Conservation (phyloP, 2,888 invertebrate species). For the Drosophila formosana region DNA sequence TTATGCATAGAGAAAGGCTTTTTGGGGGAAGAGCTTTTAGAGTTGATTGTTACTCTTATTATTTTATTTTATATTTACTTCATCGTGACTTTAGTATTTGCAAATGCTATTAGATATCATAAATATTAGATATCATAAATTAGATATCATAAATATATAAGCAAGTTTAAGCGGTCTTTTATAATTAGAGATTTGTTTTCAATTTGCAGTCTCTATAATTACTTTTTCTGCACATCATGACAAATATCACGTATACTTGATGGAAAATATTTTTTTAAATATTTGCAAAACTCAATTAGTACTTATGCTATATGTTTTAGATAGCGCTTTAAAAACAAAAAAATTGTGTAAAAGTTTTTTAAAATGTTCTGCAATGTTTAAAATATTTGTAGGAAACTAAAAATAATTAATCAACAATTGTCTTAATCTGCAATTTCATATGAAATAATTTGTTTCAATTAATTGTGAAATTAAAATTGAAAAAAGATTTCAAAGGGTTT, state of each 20-base stretch:
- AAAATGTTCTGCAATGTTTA: no score
- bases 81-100: not conserved
- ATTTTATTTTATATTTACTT: not conserved
- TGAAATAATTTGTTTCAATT: no score
- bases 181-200: not conserved
- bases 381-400: no score
- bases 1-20: constrained; percentile 2
- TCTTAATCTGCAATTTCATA: no score
- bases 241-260: not conserved
- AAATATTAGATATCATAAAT: no score
- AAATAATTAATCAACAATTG: no score
- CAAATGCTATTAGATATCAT: not conserved
- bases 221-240: not conserved
- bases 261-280: not conserved
- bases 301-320: no score
- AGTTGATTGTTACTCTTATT: not conserved
- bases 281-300: no score
- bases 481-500: no score
- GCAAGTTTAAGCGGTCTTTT: not conserved
- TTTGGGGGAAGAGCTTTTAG: not conserved
- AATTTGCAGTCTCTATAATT: not conserved
- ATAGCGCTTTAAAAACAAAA: no score
- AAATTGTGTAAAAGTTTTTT: no score
- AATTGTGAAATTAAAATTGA: no score
- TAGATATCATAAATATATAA: not conserved